Evolutionary conservation across 2,113 vertebrate species (phyloP).

Genomic region (Hydrochoerus hydrochaeris): DNA sequence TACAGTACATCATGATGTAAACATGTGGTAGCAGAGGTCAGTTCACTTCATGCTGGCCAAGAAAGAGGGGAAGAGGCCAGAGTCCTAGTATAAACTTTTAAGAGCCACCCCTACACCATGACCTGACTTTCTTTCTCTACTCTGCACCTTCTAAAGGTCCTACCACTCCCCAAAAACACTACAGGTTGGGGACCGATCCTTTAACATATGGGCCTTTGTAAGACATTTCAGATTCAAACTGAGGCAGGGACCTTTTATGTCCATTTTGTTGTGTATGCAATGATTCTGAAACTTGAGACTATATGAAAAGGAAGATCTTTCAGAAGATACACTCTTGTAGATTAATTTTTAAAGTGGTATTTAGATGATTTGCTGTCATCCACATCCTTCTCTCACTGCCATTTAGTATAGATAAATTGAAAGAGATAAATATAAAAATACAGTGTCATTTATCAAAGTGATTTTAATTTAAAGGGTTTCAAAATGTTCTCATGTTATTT

Average conservation of each 20-base stretch:
- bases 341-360: not conserved
- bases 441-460: slow-evolving; percentile 1
- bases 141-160: too few species aligned
- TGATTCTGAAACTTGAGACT: not conserved
- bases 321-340: not conserved
- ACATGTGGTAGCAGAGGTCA: too few species aligned
- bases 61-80: too few species aligned
- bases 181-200: not conserved
- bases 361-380: not conserved
- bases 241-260: not conserved
- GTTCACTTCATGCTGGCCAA: too few species aligned
- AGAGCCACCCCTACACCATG: too few species aligned
- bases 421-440: not conserved
- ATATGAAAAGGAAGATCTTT: not conserved
- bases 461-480: slow-evolving; percentile 9
- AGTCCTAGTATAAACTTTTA: too few species aligned
- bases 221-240: not conserved
- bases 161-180: too few species aligned
- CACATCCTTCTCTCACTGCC: not conserved
- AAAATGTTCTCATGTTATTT: not conserved
- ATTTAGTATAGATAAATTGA: slow-evolving; percentile 3
- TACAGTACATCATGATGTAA: too few species aligned
- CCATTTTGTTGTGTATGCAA: not conserved
- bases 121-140: too few species aligned
- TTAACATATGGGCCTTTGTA: not conserved